These are phyloP conservation scores for Eremophila alpestris DNA, from an alignment of 2,797 vertebrate species.

Conservation along the genomic window DNA sequence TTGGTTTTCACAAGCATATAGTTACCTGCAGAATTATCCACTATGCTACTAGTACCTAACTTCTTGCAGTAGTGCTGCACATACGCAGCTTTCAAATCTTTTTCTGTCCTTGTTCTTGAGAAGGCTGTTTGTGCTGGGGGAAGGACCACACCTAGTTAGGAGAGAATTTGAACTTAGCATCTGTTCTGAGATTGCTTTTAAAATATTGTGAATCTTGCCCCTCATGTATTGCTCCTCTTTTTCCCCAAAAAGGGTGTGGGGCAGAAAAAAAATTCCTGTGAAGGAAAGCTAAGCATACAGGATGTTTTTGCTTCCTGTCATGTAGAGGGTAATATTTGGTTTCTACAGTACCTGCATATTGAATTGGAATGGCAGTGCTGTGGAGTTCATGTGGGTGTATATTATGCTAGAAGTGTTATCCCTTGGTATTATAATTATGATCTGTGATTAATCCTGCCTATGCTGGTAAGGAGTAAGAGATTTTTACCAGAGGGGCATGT, in stretches of 20 bases:
- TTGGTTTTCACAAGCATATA: background rate
- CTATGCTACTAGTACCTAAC: background rate
- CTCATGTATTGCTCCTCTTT: background rate
- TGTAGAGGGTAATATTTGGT: background rate
- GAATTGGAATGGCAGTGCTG: constrained; percentile 43
- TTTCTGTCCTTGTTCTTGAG: background rate
- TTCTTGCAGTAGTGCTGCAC: background rate
- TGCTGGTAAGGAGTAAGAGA: constrained; percentile 15
- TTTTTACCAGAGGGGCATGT: constrained; percentile 28
- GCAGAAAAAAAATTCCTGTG: background rate
- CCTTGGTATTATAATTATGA: constrained; percentile 49
- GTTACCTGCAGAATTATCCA: background rate
- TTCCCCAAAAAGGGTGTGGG: background rate
- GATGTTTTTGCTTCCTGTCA: background rate
- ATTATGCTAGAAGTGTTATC: constrained; percentile 37
- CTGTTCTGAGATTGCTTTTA: background rate
- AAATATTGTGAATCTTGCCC: background rate
- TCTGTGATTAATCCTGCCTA: constrained; percentile 45
- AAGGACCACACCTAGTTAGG: background rate
- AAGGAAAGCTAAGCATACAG: background rate
- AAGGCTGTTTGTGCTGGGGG: background rate
- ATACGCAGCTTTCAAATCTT: background rate
- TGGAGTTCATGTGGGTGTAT: constrained; percentile 36
- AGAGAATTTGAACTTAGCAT: background rate
- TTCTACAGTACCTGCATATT: constrained; percentile 16